Percentiles rank a stretch among this genome's conserved stretches.
Evolutionary conservation across 2,797 vertebrate species (phyloP).

Genomic region (Cheirogaleus major): DNA sequence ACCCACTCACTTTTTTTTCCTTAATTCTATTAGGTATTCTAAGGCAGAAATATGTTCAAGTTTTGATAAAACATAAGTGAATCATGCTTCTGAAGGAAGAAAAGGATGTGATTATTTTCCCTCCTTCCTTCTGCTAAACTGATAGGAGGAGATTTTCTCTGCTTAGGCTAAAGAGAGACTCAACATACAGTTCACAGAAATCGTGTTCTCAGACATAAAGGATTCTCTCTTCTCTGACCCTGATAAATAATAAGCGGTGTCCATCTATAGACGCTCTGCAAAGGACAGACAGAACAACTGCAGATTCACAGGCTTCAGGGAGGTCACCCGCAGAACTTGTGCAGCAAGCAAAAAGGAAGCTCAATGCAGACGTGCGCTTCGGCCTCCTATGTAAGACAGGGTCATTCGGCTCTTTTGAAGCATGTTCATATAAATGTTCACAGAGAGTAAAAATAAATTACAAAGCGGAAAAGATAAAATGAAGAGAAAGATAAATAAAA

Average conservation of each 20-base stretch:
- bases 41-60: neutral
- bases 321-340: neutral
- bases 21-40: neutral
- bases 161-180: neutral
- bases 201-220: neutral
- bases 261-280: neutral
- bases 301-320: neutral
- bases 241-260: neutral
- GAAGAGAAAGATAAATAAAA: slow-evolving; percentile 38
- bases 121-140: neutral
- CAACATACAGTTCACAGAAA: neutral
- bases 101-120: neutral
- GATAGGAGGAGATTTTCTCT: neutral
- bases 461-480: slow-evolving; percentile 15
- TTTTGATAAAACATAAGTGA: slow-evolving; percentile 9
- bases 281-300: neutral
- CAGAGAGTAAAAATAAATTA: slow-evolving; percentile 42
- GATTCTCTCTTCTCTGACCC: neutral
- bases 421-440: neutral
- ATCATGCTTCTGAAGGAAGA: neutral
- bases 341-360: neutral
- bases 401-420: slow-evolving; percentile 2
- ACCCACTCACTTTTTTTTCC: neutral
- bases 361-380: neutral
- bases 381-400: neutral